These are phyloP conservation scores for Actinernus sp. DNA, from an alignment of 92 coral and sea anemone genomes.

Conservation along the genomic window DNA sequence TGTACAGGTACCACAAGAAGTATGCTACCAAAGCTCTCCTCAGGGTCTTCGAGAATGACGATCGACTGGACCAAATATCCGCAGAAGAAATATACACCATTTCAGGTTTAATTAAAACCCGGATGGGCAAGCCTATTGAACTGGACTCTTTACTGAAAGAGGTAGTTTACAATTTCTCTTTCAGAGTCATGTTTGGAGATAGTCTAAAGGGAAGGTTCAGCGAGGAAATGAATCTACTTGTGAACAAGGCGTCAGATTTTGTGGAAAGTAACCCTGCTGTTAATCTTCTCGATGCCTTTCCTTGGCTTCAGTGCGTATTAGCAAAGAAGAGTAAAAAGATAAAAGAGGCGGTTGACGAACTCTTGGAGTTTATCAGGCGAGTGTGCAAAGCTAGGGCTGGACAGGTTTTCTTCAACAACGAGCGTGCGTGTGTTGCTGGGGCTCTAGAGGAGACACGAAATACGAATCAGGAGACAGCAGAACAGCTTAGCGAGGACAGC, in stretches of 20 bases:
- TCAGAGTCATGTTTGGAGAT: slow-evolving; percentile 72
- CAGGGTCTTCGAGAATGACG: slow-evolving; percentile 42
- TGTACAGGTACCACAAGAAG: slow-evolving; percentile 55
- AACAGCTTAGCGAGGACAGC: slow-evolving; percentile 1
- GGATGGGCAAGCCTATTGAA: slow-evolving; percentile 40
- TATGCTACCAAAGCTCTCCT: slow-evolving; percentile 66
- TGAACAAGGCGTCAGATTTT: slow-evolving; percentile 57
- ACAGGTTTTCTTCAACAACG: too few relatives aligned
- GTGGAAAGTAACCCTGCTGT: slow-evolving; percentile 67
- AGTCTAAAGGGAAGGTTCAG: slow-evolving; percentile 28
- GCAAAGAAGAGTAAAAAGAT: slow-evolving; percentile 42
- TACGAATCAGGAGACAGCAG: too few relatives aligned
- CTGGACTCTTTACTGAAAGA: slow-evolving; percentile 43
- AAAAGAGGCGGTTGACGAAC: slow-evolving; percentile 57
- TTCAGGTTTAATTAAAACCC: slow-evolving; percentile 3
- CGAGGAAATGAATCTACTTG: slow-evolving; percentile 39
- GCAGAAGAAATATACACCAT: slow-evolving; percentile 59
- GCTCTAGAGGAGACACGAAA: too few relatives aligned
- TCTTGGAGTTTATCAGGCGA: slow-evolving; percentile 57
- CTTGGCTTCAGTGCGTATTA: slow-evolving; percentile 73
- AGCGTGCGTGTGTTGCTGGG: neutral
- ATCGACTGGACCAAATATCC: slow-evolving; percentile 48
- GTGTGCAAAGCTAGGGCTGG: slow-evolving; percentile 18
- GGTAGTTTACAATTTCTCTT: slow-evolving; percentile 57
- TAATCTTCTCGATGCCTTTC: slow-evolving; percentile 76